These are phyloP conservation scores for Gasterosteus nipponicus DNA, from an alignment of 2,113 vertebrate species.

Conservation along the genomic window DNA sequence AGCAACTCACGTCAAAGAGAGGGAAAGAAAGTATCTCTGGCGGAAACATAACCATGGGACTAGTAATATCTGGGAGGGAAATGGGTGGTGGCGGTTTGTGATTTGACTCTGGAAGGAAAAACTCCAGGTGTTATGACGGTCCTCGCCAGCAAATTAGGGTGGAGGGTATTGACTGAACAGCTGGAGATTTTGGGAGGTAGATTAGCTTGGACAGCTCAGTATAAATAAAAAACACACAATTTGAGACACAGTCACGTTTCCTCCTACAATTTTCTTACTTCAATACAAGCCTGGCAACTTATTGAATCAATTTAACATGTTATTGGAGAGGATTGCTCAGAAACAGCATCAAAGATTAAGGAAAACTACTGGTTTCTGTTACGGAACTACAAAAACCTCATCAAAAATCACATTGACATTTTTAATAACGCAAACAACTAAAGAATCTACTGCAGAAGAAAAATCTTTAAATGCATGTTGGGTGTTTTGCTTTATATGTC, in stretches of 20 bases:
- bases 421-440: neutral
- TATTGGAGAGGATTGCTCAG: neutral
- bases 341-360: neutral
- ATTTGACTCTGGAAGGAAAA: slow-evolving; percentile 31
- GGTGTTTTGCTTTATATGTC: neutral
- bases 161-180: slow-evolving; percentile 22
- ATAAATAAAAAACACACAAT: slow-evolving; percentile 31
- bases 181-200: slow-evolving; percentile 15
- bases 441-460: neutral
- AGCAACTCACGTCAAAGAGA: slow-evolving; percentile 38
- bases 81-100: slow-evolving; percentile 22
- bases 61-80: slow-evolving; percentile 28
- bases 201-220: slow-evolving; percentile 21
- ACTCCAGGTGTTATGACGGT: slow-evolving; percentile 38
- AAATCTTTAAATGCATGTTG: neutral
- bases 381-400: neutral
- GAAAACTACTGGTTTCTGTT: slow-evolving; percentile 11
- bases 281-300: neutral
- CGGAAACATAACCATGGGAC: slow-evolving; percentile 19
- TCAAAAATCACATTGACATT: slow-evolving; percentile 16
- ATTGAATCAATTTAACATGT: slow-evolving; percentile 13
- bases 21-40: slow-evolving; percentile 25
- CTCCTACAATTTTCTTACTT: slow-evolving; percentile 14
- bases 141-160: slow-evolving; percentile 20
- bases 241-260: slow-evolving; percentile 15